A percentile compares a stretch with the other conserved stretches of the same genome.
Evolutionary conservation across 2,113 vertebrate species (phyloP).

Genomic region (Datnioides undecimradiatus): DNA sequence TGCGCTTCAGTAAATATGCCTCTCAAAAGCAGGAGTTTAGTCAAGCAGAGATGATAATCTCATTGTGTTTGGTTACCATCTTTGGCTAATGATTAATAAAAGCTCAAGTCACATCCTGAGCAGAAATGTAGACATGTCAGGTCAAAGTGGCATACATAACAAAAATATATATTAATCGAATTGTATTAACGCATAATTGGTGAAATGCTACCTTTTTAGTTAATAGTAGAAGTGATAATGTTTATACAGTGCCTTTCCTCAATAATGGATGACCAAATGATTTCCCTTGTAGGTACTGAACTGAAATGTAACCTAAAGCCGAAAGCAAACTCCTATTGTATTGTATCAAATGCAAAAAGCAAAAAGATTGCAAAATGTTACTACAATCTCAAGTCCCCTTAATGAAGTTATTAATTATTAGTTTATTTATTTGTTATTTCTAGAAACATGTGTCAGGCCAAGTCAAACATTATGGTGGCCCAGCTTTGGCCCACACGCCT

Average conservation of each 20-base stretch:
- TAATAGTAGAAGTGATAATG: background rate
- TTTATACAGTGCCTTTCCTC: background rate
- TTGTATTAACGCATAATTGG: background rate
- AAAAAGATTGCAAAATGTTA: too few relatives aligned
- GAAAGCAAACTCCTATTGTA: too few relatives aligned
- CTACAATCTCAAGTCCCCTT: too few relatives aligned
- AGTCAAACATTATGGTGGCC: too few relatives aligned
- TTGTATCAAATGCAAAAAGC: too few relatives aligned
- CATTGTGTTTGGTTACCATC: slow-evolving; percentile 30
- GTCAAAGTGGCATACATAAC: background rate
- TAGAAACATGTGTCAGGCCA: too few relatives aligned
- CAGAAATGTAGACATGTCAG: background rate
- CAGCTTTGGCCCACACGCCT: too few relatives aligned
- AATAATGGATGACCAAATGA: too few relatives aligned
- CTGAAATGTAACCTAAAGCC: too few relatives aligned
- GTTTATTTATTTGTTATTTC: too few relatives aligned
- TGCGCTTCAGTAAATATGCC: slow-evolving; percentile 48
- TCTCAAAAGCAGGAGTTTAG: slow-evolving; percentile 40
- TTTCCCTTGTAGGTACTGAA: too few relatives aligned
- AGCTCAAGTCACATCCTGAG: slow-evolving; percentile 7
- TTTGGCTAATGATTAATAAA: slow-evolving; percentile 35
- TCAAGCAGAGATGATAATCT: slow-evolving; percentile 21
- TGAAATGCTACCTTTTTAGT: background rate
- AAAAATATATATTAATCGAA: background rate
- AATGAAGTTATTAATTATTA: too few relatives aligned